phyloP scores from a whole-genome alignment of 1,140 invertebrate species.

The Stegodyphus dumicola region DNA sequence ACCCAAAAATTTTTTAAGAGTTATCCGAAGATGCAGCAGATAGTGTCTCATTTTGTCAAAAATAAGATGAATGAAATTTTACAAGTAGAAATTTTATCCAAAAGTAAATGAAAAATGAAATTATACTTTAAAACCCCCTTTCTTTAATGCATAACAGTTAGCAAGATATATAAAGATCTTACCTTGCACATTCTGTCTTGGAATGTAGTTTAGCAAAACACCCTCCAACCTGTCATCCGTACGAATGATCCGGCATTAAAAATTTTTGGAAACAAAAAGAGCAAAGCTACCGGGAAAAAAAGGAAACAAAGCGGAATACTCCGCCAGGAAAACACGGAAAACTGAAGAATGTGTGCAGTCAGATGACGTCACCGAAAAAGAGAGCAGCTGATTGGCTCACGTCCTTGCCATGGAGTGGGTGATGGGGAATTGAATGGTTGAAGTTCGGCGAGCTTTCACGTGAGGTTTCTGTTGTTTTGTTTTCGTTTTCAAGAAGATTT shows the following conservation, averaged over 20 bases:
- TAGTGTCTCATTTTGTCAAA: too few species aligned
- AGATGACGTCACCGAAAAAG: slow-evolving; percentile 22
- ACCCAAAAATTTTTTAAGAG: too few species aligned
- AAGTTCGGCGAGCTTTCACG: neutral
- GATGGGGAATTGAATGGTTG: neutral
- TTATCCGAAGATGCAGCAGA: too few species aligned
- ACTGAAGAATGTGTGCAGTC: slow-evolving; percentile 17
- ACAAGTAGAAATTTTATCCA: too few species aligned
- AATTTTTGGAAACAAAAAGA: slow-evolving; percentile 12
- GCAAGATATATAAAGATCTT: neutral
- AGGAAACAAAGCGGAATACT: slow-evolving; percentile 40
- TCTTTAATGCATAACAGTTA: too few species aligned
- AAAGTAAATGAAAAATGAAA: too few species aligned
- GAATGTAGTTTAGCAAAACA: neutral
- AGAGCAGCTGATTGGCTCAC: slow-evolving; percentile 12
- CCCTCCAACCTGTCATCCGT: neutral
- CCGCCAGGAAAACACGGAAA: slow-evolving; percentile 21
- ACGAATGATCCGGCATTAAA: slow-evolving; percentile 30
- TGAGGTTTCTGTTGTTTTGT: slow-evolving; percentile 4
- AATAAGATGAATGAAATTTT: too few species aligned
- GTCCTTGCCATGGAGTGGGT: neutral
- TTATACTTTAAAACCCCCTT: too few species aligned
- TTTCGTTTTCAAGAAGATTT: neutral
- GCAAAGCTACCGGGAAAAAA: neutral
- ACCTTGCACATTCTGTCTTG: neutral